phyloP scores from a whole-genome alignment of 2,888 invertebrate species.

The Oscheius myriophilus region DNA sequence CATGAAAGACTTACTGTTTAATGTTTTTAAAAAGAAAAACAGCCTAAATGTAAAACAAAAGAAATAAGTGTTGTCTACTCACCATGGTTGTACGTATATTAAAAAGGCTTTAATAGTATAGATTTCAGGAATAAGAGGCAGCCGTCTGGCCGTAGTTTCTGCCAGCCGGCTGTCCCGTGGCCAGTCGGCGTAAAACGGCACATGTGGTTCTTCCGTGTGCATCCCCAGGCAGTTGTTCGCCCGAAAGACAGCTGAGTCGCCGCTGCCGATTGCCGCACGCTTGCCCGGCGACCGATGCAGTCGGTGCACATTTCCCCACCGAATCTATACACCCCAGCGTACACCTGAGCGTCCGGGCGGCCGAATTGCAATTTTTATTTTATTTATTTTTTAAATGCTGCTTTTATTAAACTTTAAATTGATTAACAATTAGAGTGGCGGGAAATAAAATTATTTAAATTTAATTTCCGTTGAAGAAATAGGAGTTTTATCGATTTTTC shows the following conservation, averaged over 20 bases:
- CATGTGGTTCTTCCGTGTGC: constrained; percentile 25
- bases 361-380: constrained; percentile 3
- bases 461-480: background rate
- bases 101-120: too few relatives aligned
- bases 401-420: background rate
- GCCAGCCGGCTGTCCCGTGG: too few relatives aligned
- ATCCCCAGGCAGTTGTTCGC: constrained; percentile 26
- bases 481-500: too few relatives aligned
- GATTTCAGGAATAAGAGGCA: too few relatives aligned
- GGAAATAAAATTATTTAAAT: background rate
- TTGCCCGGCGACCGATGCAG: background rate
- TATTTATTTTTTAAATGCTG: background rate
- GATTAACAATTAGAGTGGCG: background rate
- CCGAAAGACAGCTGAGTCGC: constrained; percentile 17
- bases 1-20: too few relatives aligned
- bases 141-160: too few relatives aligned
- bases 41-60: too few relatives aligned
- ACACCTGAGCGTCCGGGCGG: constrained; percentile 17
- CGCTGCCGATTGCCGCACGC: background rate
- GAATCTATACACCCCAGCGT: constrained; percentile 8
- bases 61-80: too few relatives aligned
- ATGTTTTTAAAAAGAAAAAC: too few relatives aligned
- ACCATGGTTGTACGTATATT: too few relatives aligned
- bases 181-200: constrained; percentile 18
- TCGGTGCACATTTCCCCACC: background rate